Base-by-base conservation (phyloP, 64 coral and sea anemone species). In the Actinia equina region DNA sequence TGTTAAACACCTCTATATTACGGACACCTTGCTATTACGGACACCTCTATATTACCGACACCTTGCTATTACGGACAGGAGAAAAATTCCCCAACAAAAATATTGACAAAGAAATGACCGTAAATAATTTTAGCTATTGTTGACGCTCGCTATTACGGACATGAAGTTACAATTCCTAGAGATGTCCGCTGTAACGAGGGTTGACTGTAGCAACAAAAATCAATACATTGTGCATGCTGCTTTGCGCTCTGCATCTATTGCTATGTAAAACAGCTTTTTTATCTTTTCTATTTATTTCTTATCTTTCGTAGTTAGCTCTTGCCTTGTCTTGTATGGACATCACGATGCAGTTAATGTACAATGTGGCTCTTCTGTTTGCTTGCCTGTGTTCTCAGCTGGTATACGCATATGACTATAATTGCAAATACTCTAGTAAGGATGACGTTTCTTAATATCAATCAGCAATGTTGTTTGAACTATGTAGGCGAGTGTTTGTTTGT, bases 401-500 rank as follows among this genome's bases (percentile, higher is more conserved):
- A 26, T 41, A 3, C 69, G 69, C 69, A 14, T 12, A 71, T 13
- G 0, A 16, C 10, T 1, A 74, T 74, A 1, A 41, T 30, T 74
- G 69, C 69, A 41, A 2, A 41, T 74, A 74, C 27, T 74, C 69
- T 74, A 26, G 69, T 74, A 74, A 74, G 62, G 26, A 74, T 74
- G 69, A 74, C 69, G 4, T 74, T 74, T 15, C n/a, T 15, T 41
- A 74, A 15, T 74, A 4, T 74, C 3, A 74, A 27, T 14, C 2
- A 74, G 23, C 22, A 13, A 0, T 49, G 46, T 49, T 49, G 46
- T 69, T 69, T 69, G n/a, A 69, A 69, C 63, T 69, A 69, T 69
- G 63, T 69, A 20, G 63, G 63, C 63, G 63, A 27, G 63, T 74
- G 69, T 74, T 74, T 65, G 62, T 65, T 65, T 65, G 62, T 65